These are phyloP conservation scores for Ameiurus melas DNA, from an alignment of 2,113 vertebrate species.

Conservation along the genomic window DNA sequence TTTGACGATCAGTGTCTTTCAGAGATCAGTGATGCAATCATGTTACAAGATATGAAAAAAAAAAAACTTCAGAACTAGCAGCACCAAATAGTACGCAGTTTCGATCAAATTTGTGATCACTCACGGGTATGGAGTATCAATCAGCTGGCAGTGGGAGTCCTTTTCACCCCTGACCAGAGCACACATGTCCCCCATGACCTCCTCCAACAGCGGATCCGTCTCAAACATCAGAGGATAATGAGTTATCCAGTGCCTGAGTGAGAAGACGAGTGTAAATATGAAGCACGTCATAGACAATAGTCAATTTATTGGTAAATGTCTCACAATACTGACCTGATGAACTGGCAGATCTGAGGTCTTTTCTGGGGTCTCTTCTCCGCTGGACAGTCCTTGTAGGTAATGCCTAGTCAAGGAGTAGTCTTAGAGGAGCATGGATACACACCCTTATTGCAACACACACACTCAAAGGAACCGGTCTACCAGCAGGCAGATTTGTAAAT, in stretches of 20 bases:
- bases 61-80: neutral
- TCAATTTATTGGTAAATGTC: neutral
- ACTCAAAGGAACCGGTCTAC: slow-evolving; percentile 38
- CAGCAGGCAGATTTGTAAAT: slow-evolving; percentile 18
- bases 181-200: slow-evolving; percentile 81
- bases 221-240: slow-evolving; percentile 79
- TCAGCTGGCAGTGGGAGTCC: slow-evolving; percentile 67
- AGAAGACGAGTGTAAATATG: slow-evolving; percentile 7
- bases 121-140: slow-evolving; percentile 78
- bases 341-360: slow-evolving; percentile 71
- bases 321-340: slow-evolving; percentile 71
- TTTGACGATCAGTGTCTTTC: neutral
- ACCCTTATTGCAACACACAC: slow-evolving; percentile 37
- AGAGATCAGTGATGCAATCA: neutral
- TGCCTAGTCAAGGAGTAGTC: slow-evolving; percentile 67
- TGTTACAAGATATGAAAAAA: neutral
- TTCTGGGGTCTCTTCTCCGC: slow-evolving; percentile 67
- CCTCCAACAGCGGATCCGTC: slow-evolving; percentile 77
- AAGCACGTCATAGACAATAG: slow-evolving; percentile 15
- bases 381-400: slow-evolving; percentile 75
- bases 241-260: slow-evolving; percentile 79
- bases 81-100: neutral
- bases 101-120: slow-evolving; percentile 42
- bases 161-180: slow-evolving; percentile 72
- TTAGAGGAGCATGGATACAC: neutral